Conservation (phyloP, 2,113 vertebrate genomes). For the Stegostoma tigrinum region DNA sequence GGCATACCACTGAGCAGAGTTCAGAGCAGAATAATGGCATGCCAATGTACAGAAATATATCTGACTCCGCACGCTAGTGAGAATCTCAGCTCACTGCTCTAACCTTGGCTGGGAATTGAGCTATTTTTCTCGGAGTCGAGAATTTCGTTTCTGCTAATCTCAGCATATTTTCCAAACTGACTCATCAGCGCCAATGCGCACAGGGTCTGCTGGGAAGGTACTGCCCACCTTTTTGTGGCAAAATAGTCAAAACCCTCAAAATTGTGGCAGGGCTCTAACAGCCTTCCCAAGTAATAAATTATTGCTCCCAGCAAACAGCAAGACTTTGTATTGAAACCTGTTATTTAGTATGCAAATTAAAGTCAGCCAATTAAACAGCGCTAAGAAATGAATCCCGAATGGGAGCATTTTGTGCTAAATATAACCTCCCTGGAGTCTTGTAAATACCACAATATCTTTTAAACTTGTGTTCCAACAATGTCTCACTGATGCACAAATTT, state of each 20-base stretch:
- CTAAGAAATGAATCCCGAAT: neutral
- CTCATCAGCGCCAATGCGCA: too few species aligned
- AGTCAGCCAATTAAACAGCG: neutral
- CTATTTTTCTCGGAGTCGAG: too few species aligned
- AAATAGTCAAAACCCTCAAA: neutral
- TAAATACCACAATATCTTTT: neutral
- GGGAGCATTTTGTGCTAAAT: neutral
- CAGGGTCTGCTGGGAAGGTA: too few species aligned
- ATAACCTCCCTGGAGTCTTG: neutral
- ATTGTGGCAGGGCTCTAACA: neutral
- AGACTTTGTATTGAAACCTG: neutral
- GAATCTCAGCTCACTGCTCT: too few species aligned
- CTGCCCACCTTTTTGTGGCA: neutral
- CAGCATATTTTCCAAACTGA: too few species aligned
- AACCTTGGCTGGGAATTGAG: too few species aligned
- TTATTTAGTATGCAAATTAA: neutral
- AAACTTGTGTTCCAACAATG: neutral
- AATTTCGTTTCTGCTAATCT: too few species aligned
- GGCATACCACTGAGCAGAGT: too few species aligned
- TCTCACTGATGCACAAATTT: neutral
- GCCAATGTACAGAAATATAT: too few species aligned
- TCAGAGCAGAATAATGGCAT: too few species aligned
- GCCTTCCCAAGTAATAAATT: neutral
- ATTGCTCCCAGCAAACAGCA: neutral
- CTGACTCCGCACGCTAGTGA: too few species aligned